Percentiles rank a stretch among this genome's conserved stretches.
phyloP scores from a whole-genome alignment of 2,113 vertebrate species.

The Rhinichthys klamathensis region DNA sequence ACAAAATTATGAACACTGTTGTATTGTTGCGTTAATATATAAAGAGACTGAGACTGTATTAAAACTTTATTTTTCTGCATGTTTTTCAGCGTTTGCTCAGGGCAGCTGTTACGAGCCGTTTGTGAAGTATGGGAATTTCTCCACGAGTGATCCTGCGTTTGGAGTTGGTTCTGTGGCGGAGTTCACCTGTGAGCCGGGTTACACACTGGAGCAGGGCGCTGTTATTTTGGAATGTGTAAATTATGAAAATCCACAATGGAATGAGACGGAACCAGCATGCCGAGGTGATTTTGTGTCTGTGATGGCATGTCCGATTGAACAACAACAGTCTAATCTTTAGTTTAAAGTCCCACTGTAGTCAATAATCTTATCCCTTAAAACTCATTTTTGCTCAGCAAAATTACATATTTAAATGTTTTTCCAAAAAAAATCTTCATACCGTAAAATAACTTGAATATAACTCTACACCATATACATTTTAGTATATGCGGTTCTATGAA shows the following conservation, averaged over 20 bases:
- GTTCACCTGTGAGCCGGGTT: constrained; percentile 93
- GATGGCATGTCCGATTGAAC: neutral
- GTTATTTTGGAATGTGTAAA: constrained; percentile 93
- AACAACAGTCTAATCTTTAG: neutral
- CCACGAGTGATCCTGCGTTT: constrained; percentile 84
- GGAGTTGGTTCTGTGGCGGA: constrained; percentile 88
- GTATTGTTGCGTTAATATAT: neutral
- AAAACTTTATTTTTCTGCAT: constrained; percentile 22
- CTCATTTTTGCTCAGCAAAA: too few species aligned
- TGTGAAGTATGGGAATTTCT: constrained; percentile 97
- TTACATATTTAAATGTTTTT: too few species aligned
- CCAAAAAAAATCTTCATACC: too few species aligned
- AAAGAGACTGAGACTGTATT: neutral
- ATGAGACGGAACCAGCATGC: constrained; percentile 95
- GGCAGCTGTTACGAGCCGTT: constrained; percentile 96
- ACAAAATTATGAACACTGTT: neutral
- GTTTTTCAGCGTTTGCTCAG: constrained; percentile 84
- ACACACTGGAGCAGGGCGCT: constrained; percentile 96
- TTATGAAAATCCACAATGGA: constrained; percentile 90
- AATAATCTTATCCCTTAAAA: too few species aligned
- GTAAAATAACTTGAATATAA: too few species aligned
- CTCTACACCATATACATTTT: too few species aligned
- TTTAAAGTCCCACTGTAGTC: neutral
- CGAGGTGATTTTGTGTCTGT: constrained; percentile 77
- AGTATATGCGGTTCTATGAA: too few species aligned